Base-by-base conservation (phyloP, 1,140 invertebrate genomes). In the Listronotus bonariensis region DNA sequence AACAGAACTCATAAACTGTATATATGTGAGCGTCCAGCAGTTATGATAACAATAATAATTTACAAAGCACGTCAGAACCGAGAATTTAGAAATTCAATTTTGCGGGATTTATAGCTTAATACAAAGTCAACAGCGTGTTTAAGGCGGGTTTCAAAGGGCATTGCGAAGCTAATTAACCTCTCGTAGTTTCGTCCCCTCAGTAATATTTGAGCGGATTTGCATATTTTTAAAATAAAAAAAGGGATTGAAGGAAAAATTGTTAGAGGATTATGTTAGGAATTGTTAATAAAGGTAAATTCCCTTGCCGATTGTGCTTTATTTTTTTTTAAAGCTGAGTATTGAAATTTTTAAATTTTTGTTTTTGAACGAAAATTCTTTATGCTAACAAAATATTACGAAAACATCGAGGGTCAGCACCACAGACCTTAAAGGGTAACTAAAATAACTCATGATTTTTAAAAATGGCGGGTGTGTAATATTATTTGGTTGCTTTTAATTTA, bases 21-120 rank as follows among this genome's bases (percentile, higher is more conserved):
- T 46, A 58, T 58, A 46, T 31, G 34, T 26, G n/a, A 40, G 34
- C 55, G 40, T 58, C 55, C 55, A 45, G 49, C 57, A 60, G 31
- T 60, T 60, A 60, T 51, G 57, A 60, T 41, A 45, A 60, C 48
- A 60, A 60, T 60, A 60, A 60, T 36, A 36, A 36, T 51, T 60
- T 42, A 41, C 57, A 60, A 60, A 60, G 57, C 46, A 51, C 43
- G 57, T 60, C 57, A 60, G 40, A 60, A 51, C 46, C 32, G 57
- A 51, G 57, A 60, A 40, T 60, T 60, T 60, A 60, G 57, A 60
- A 60, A 60, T 60, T 51, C 57, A 60, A 60, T 60, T 60, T 60
- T 51, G 57, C 46, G 17, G 46, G 43, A 60, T 60, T 60, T 49
- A 51, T 60, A 49, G 57, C 57, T 60, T 60, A 60, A 60, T 60